Evolutionary conservation across 2,888 invertebrate species (phyloP), one percentile per base, ranked within the genome.

Genomic region (Caradrina kadenii): DNA sequence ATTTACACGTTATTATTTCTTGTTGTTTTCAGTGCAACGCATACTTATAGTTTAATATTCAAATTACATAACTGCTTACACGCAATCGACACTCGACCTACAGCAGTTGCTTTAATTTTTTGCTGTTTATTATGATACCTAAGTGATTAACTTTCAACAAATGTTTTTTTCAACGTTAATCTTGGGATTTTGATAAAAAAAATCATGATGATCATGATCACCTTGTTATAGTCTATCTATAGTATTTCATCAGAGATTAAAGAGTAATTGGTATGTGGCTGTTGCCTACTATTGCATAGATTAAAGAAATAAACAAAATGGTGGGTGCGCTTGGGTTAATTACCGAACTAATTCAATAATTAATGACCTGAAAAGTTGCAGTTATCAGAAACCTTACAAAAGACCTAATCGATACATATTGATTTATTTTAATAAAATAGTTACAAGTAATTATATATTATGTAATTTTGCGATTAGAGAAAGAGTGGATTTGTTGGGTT

Each of bases 61-160:
- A 67, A 69, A 66, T 81, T 69, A 81, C 55, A 39, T 81, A 81
- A 81, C 52, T 11, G 11, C 31, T 0, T 17, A 52, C 79, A 69
- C 63, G 82, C 74, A 79, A 79, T 50, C 59, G 7, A 21, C n/a
- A 39, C 0, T 35, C 81, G 81, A 80, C 64, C 65, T 60, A 63
- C 48, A 76, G 15, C 19, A 17, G 22, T 62, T 39, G 17, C 6
- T 50, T 42, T 31, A 39, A 19, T 60, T 49, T 50, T 58, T 67
- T 55, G 39, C 54, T 39, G 42, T 59, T 52, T 19, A 52, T 59
- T 31, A 52, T 62, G 52, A 54, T 75, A 69, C 6, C n/a, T 5
- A 10, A 39, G 22, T 52, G 21, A 19, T 52, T 52, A 53, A 79
- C 42, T 65, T 75, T 73, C 35, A 65, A 79, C 56, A 75, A 53